Base-by-base conservation (phyloP, 2,888 invertebrate genomes). In the Tenthredo distinguenda region DNA sequence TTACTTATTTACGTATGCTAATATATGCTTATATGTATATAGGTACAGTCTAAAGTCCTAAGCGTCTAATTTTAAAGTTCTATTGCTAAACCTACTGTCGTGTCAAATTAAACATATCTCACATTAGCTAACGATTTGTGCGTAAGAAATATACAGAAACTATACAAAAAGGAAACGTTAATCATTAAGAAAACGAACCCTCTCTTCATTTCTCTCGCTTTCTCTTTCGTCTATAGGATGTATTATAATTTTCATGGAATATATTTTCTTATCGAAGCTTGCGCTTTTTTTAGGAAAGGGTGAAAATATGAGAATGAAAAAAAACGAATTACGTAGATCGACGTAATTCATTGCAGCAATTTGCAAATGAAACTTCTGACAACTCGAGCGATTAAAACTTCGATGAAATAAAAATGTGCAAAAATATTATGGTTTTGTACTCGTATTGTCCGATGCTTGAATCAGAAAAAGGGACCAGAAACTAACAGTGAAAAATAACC, bases 31-130 rank as follows among this genome's bases (percentile, higher is more conserved):
- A 83, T 47, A 47, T 40, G 4, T 81, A 62, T 62, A 62, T 81
- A 81, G 81, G 40, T 81, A 81, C 81, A 58, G 40, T 81, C 81
- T 81, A 81, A 81, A 40, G 4, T 62, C 21, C 81, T 62, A 58
- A 37, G 58, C 62, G 4, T 58, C 40, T 81, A 62, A 31, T 50
- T 77, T 50, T 50, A 43, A 50, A 26, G 2, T 77, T 31, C 76
- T 50, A 77, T 77, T 12, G 43, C 72, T 74, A 74, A 65, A 43
- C 31, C 43, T 85, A 81, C 81, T 76, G 81, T 87, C 85, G 85
- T 87, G 87, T 86, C 84, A 83, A 86, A 86, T 79, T 71, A 85
- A 86, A 85, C 55, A 47, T 50, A 77, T 74, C 43, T 74, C 72
- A 74, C 43, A 74, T 74, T 43, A 74, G 82, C 68, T 82, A 82